Base-by-base conservation (phyloP, 2,888 invertebrate genomes). In the Laspeyria flexula region DNA sequence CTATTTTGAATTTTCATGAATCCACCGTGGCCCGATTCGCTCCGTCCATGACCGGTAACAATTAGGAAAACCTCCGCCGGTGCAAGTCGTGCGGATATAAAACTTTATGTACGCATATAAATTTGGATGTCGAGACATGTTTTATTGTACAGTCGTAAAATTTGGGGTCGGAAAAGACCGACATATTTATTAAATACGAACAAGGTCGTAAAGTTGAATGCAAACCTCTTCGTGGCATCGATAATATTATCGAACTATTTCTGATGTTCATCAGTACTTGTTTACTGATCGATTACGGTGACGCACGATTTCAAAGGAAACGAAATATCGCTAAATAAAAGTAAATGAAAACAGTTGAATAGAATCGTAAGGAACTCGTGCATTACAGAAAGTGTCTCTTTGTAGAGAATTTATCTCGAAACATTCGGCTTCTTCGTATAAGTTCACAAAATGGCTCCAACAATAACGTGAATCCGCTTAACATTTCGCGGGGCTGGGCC, bases 21-120 rank as follows among this genome's bases (percentile, higher is more conserved):
- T 68, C 68, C 72, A 54, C 66, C 74, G 63, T 65, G 73, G 73
- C 77, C 69, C 74, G 69, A 65, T 77, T 73, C 64, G 54, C 53
- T 65, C 46, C 74, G 79, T 86, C 87, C 91, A 91, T 91, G 92
- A 89, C 86, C 89, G 81, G 78, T 77, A 85, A 86, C 90, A 92
- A 92, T 92, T 92, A 91, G 86, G 90, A 80, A 77, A 78, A 83
- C 81, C 85, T 81, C 79, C 80, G 70, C 65, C 83, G 80, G 80
- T 89, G 90, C 91, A 88, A 89, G 90, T 88, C 83, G 86, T 86
- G 79, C 80, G 83, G 88, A 82, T 88, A 91, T 91, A 90, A 92
- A 92, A 92, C 86, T 92, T 92, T 92, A 92, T 91, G 90, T 90
- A 87, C 88, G 88, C 88, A 84, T 90, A 91, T 91, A 92, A 91